Percentiles rank a stretch among this genome's conserved stretches.
Conservation (phyloP, 2,113 vertebrate species). For the Chaetorhynchus papuensis region DNA sequence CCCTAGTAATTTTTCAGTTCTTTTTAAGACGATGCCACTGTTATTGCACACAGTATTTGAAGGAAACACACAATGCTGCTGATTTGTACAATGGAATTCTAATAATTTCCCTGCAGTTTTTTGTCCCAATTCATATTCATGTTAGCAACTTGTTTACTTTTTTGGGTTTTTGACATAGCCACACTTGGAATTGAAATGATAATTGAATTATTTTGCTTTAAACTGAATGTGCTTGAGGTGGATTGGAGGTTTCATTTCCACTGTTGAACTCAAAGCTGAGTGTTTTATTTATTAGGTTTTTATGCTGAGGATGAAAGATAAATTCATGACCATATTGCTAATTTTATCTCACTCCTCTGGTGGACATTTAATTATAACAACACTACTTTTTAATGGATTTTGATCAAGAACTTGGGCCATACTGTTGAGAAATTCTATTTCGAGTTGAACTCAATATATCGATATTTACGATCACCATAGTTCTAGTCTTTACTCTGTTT, state of each 20-base stretch:
- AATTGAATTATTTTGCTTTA: constrained; percentile 4
- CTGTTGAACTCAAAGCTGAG: neutral
- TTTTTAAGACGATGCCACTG: neutral
- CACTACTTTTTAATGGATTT: neutral
- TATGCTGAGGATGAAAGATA: neutral
- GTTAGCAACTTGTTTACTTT: neutral
- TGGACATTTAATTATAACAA: neutral
- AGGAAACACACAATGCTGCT: neutral
- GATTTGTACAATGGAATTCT: neutral
- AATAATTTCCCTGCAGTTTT: constrained; percentile 11
- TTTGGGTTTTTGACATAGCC: neutral
- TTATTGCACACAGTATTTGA: neutral
- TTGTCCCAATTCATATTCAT: neutral
- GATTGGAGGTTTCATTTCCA: neutral
- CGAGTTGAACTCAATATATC: neutral
- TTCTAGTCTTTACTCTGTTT: neutral
- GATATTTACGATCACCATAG: neutral
- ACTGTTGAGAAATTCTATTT: neutral
- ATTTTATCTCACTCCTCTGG: neutral
- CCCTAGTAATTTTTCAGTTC: neutral
- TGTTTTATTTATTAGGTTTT: neutral
- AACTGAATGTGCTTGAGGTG: neutral
- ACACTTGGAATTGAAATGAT: neutral
- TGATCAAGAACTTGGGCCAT: neutral
- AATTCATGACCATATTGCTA: neutral